Conservation (phyloP, 2,113 vertebrate genomes). For the Muntiacus reevesi region DNA sequence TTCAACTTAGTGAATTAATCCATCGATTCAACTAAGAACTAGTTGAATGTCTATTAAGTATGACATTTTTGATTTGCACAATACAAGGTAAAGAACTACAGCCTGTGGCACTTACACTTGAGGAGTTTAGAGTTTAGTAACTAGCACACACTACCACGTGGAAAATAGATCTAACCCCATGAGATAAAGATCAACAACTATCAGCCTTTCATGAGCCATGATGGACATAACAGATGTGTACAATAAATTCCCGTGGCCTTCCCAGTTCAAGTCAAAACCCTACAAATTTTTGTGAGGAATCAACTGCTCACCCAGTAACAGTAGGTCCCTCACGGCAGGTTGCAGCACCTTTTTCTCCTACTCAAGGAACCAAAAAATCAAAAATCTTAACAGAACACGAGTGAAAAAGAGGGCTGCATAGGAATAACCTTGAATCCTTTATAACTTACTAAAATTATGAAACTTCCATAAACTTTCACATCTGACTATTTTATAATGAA, state of each 20-base stretch:
- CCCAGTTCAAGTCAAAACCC: not conserved
- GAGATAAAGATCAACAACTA: not conserved
- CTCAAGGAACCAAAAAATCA: not conserved
- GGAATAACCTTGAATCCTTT: not conserved
- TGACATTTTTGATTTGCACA: not conserved
- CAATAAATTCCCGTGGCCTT: not conserved
- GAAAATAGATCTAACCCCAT: not conserved
- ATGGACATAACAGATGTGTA: not conserved
- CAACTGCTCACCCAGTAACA: not conserved
- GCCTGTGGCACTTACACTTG: not conserved
- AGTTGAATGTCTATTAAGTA: not conserved
- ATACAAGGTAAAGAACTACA: constrained; percentile 2
- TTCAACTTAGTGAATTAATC: not conserved
- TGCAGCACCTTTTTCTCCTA: not conserved
- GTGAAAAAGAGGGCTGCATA: not conserved
- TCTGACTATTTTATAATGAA: not conserved
- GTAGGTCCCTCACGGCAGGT: not conserved
- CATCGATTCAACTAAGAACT: not conserved
- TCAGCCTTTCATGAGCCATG: not conserved
- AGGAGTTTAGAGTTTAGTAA: not conserved
- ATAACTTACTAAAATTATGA: not conserved
- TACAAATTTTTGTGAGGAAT: not conserved
- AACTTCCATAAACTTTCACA: not conserved
- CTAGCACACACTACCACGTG: not conserved
- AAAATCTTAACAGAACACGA: not conserved